Base-by-base conservation (phyloP, 2,797 vertebrate species). In the Chelon labrosus region DNA sequence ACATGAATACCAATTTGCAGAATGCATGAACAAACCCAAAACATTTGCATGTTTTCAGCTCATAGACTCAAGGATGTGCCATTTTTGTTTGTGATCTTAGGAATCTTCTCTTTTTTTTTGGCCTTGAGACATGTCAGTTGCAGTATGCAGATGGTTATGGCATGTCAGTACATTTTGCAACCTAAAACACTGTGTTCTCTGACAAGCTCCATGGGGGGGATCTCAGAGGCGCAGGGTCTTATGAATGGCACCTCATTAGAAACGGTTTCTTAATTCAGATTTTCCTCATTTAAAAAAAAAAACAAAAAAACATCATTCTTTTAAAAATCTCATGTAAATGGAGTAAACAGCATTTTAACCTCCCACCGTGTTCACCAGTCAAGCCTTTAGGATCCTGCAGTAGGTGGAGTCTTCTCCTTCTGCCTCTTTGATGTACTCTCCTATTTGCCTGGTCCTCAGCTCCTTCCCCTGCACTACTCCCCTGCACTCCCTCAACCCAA, bases 371-470 rank as follows among this genome's bases (percentile, higher is more conserved):
- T 88, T 35, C 80, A 80, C 75, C 83, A 84, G 80, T 86, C 74
- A 25, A 87, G 86, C 81, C 84, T 88, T 77, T 91, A 88, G 84
- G 90, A 91, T 89, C 84, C 87, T 82, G 85, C 91, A 81, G 82
- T 91, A 81, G 91, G 89, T 85, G 84, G 85, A 88, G 82, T 89
- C 88, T 88, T 79, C 85, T 85, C 86, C 80, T 90, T 85, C 87
- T 88, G 80, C 84, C 86, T 90, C 85, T 89, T 87, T 87, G 85
- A 87, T 86, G 90, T 88, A 75, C 87, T 90, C 82, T 91, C 84
- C 89, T 86, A 75, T 89, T 91, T 93, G 89, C 91, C 89, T 90
- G 89, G 84, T 90, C 85, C 84, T 89, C 87, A 85, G 87, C 86
- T 86, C 89, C 79, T 91, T 84, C 86, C 84, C 87, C 84, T 87